Evolutionary conservation across 1,140 invertebrate genomes (phyloP).

Genomic region (Drosophila trapezifrons): DNA sequence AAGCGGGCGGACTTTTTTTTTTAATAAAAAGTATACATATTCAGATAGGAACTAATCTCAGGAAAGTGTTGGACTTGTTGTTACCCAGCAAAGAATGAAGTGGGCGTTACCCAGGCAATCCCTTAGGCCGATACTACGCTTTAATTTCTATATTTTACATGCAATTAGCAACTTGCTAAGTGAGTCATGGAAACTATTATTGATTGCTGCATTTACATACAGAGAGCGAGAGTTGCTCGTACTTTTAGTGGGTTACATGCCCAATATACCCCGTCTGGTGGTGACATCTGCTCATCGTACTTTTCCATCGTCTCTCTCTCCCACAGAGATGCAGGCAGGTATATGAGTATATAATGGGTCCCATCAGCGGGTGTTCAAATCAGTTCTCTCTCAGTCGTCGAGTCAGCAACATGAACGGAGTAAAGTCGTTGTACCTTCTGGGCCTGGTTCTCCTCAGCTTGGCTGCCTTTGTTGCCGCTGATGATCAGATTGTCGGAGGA

Average conservation of each 20-base stretch:
- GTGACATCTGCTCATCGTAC: conserved; percentile 3
- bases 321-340: conserved; percentile 8
- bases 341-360: conserved; percentile 5
- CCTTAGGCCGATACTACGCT: no score
- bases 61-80: not conserved
- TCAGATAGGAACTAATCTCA: not conserved
- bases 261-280: not conserved
- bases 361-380: not conserved
- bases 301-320: conserved; percentile 13
- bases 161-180: not conserved
- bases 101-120: no score
- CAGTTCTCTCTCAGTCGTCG: conserved; percentile 28
- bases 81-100: not conserved
- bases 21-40: not conserved
- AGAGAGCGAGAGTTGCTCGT: not conserved
- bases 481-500: conserved; percentile 8
- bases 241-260: no score
- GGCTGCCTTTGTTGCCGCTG: conserved; percentile 1
- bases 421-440: conserved; percentile 21
- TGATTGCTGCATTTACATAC: not conserved
- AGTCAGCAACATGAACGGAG: conserved; percentile 26
- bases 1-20: not conserved
- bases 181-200: not conserved
- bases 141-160: not conserved
- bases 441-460: conserved; percentile 21